Evolutionary conservation across 2,113 vertebrate genomes (phyloP), one percentile per base, ranked within the genome.

Genomic region (Phodopus roborovskii): DNA sequence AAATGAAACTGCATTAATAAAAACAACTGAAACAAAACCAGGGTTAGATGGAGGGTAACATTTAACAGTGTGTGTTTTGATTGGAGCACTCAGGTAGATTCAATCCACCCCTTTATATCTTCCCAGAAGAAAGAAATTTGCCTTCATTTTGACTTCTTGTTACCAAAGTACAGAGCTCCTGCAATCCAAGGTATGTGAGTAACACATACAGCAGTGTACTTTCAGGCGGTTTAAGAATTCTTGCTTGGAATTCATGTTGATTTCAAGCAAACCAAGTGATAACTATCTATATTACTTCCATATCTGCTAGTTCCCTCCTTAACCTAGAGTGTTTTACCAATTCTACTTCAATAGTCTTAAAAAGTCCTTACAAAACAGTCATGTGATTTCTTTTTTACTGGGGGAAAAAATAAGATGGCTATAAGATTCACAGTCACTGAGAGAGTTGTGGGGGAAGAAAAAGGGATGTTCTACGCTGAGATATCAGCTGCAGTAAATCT

Each of bases 401-500:
- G 97, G 79, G 94, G 94, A 39, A 53, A 53, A 95, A 88, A 56
- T 56, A 56, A 97, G 92, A 91, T 81, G 64, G 36, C 91, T 97
- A 83, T 84, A 95, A 96, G 88, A 96, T 98, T 98, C 98, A 93
- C 79, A 93, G 77, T 97, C 92, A 93, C 96, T 98, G 94, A 92
- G 96, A 97, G 97, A 70, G 93, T 95, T 96, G 87, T 90, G 58
- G 90, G 93, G 90, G 97, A 95, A 90, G 94, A 97, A 97, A 97
- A 94, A 98, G 97, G 95, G 95, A 96, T 95, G 97, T 98, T 97
- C 6, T 1, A 93, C 6, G 45, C 90, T 96, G 98, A 99, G 98
- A 98, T 99, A 99, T 97, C 98, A 98, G 95, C 98, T 98, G 98
- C 98, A 98, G 98, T 99, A 99, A 99, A 99, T 99, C 99, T 99